Percentiles rank a stretch among this genome's conserved stretches.
Conservation (phyloP, 2,797 vertebrate species). For the Malacoctenus gilli region DNA sequence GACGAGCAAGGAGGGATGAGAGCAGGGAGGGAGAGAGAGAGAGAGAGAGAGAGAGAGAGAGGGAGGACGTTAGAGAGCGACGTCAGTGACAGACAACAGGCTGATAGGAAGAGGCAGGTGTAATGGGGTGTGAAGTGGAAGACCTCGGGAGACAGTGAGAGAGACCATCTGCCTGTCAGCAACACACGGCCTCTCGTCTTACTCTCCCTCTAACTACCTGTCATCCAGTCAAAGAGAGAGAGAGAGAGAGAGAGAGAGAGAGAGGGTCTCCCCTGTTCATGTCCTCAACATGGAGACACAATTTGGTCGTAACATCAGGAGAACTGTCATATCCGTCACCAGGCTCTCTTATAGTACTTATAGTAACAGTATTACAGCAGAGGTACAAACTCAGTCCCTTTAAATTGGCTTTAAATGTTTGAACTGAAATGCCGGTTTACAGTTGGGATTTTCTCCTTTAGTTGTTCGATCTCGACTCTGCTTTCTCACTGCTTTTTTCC, state of each 20-base stretch:
- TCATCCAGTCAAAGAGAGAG: slow-evolving; percentile 8
- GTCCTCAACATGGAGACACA: slow-evolving; percentile 49
- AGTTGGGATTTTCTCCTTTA: too few species aligned
- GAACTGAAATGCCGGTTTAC: too few species aligned
- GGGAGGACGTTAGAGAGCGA: slow-evolving; percentile 50
- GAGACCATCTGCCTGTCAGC: slow-evolving; percentile 71
- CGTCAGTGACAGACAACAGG: slow-evolving; percentile 77
- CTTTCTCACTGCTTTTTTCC: too few species aligned
- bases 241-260: background rate
- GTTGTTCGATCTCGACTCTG: too few species aligned
- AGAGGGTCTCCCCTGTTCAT: slow-evolving; percentile 28
- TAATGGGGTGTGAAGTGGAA: slow-evolving; percentile 89
- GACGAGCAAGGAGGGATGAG: slow-evolving; percentile 64
- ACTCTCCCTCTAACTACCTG: slow-evolving; percentile 32
- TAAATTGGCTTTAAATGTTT: too few species aligned
- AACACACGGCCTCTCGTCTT: slow-evolving; percentile 31
- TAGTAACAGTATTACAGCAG: too few species aligned
- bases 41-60: slow-evolving; percentile 24
- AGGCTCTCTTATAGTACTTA: too few species aligned
- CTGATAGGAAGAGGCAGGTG: slow-evolving; percentile 80
- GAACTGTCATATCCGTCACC: too few species aligned
- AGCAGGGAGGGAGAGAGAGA: slow-evolving; percentile 24
- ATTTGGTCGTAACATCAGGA: too few species aligned
- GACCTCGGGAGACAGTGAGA: slow-evolving; percentile 74
- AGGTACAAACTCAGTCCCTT: too few species aligned